Base-by-base conservation (phyloP, 2,888 invertebrate genomes). In the Orthosia gothica region DNA sequence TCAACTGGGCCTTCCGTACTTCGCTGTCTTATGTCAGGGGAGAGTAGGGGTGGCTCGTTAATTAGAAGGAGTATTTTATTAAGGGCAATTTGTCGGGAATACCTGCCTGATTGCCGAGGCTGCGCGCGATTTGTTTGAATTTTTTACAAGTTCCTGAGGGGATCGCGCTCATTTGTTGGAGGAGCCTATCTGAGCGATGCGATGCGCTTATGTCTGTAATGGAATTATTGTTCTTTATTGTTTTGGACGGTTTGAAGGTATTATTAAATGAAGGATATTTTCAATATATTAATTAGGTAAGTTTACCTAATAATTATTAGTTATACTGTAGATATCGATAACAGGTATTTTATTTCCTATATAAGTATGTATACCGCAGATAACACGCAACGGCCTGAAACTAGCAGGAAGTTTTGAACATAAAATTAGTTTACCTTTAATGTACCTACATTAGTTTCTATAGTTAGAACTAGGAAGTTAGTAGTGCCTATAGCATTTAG, bases 1-100 rank as follows among this genome's bases (percentile, higher is more conserved):
- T n/a, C 7, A 11, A 23, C 0, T 32, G 23, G 16, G 20, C 52
- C 66, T 84, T 76, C 63, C 32, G 9, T 4, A 0, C 5, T 57
- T 3, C 0, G 7, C 16, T 57, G 50, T 40, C 3, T 0, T 12
- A 32, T 63, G 81, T 0, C n/a, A 3, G 18, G 63, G 70, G 81
- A 76, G 76, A 68, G 76, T 52, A 23, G 79, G 71, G 79, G 76
- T 65, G 83, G 81, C 91, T 92, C 95, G 93, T 95, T 95, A 95
- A 95, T 95, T 95, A 94, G 92, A 92, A 90, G 88, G 91, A 94
- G 94, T 94, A 94, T 95, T 95, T 95, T 95, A 95, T 95, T 94
- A 94, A 92, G 91, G 93, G 92, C 95, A 95, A 95, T 95, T 95
- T 95, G 95, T 95, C 89, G 90, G 90, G 88, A 93, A 94, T 95